Percentiles rank a stretch among this genome's conserved stretches.
Conservation (phyloP, 2,797 vertebrate genomes). For the Gymnoscopelus braueri region DNA sequence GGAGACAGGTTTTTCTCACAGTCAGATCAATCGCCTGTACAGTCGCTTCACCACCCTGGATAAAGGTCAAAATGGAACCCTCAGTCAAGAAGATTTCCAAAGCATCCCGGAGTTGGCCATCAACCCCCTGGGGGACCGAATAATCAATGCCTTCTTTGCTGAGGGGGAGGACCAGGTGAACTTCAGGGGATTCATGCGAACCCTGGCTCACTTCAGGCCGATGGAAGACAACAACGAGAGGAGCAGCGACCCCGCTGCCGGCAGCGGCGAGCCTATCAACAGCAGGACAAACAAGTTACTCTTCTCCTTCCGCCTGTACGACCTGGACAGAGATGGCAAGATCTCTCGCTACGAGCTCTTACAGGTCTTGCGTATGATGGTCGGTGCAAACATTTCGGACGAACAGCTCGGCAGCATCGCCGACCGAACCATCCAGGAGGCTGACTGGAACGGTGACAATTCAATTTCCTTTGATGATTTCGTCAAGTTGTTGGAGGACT, state of each 20-base stretch:
- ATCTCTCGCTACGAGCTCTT: conserved; percentile 97
- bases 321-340: conserved; percentile 98
- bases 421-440: conserved; percentile 97
- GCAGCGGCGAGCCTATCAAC: conserved; percentile 88
- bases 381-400: conserved; percentile 98
- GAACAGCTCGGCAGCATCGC: conserved; percentile 98
- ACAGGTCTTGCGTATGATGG: conserved; percentile 99
- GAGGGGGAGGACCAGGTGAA: conserved; percentile 99
- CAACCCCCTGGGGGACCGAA: conserved; percentile 96
- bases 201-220: conserved; percentile 94
- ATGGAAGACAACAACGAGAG: conserved; percentile 97
- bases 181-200: conserved; percentile 98
- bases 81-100: conserved; percentile 98
- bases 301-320: conserved; percentile 92
- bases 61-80: conserved; percentile 97
- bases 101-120: conserved; percentile 98
- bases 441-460: conserved; percentile 95
- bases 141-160: conserved; percentile 98
- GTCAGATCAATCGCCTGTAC: conserved; percentile 98
- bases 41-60: conserved; percentile 98
- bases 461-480: conserved; percentile 97
- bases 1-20: conserved; percentile 99
- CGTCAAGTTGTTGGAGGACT: conserved; percentile 98
- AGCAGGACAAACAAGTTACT: conserved; percentile 97
- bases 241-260: conserved; percentile 72